Evolutionary conservation across 2,113 vertebrate genomes (phyloP), one percentile per base, ranked within the genome.

Genomic region (Diphyllodes magnificus): DNA sequence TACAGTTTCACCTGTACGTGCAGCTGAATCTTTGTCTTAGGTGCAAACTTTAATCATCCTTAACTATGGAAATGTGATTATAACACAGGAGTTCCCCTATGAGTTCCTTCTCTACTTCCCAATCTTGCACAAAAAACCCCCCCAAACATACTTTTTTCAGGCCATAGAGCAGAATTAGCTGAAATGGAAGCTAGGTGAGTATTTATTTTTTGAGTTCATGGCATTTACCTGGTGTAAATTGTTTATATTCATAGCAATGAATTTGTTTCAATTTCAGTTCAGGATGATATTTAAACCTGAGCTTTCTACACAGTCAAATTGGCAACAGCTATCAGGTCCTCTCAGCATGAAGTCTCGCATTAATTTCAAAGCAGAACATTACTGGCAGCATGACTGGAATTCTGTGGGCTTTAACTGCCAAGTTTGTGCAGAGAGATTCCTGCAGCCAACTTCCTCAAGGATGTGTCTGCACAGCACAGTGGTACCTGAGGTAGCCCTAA

Each of bases 1-100:
- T 61, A 22, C 2, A 6, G 81, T 81, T 78, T 51, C 42, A 59
- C 31, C 71, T 0, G 0, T 42, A 31, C 2, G 1, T 27, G 16
- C 20, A 44, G 35, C 1, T 90, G 17, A 81, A n/a, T 70, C 37
- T 60, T 78, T 79, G 31, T 44, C 83, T 88, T 54, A 83, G 60
- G 11, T 78, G 44, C 44, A 95, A 73, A 54, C 1, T 5, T 13
- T 56, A 61, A 33, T 71, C 31, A 75, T 13, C 8, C 3, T 66
- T 64, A 69, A 54, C 33, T 60, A 66, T 15, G 88, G 71, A 70
- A 81, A 21, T 1, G 1, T 50, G 25, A 77, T n/a, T 57, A 37
- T 15, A 69, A n/a, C 7, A 33, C 10, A 45, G n/a, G n/a, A 80
- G 4, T 53, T 90, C 37, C 50, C 15, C 12, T 33, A 4, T 3